Evolutionary conservation across 2,113 vertebrate species (phyloP).

Genomic region (Panthera leo): DNA sequence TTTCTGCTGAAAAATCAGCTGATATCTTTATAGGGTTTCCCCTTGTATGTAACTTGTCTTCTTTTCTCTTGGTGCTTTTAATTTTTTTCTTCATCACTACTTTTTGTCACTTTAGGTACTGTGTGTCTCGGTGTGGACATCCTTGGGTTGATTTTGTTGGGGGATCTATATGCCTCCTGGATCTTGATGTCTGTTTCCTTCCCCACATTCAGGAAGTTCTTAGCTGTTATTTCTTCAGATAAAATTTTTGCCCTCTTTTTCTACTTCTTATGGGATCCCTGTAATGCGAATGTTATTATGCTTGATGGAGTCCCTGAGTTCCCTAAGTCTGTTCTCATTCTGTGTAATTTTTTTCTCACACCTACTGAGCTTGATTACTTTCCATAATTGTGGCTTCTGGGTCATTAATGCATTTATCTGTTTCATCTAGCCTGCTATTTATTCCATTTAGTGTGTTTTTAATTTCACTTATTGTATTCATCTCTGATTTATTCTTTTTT

Average conservation of each 20-base stretch:
- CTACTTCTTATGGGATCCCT: neutral
- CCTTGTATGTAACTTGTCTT: neutral
- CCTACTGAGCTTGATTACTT: neutral
- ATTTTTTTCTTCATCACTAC: neutral
- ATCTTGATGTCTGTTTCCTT: neutral
- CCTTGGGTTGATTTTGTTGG: neutral
- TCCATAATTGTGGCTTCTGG: neutral
- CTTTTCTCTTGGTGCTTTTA: neutral
- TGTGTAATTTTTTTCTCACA: neutral
- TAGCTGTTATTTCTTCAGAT: neutral
- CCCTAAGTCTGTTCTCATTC: neutral
- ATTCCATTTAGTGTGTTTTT: neutral
- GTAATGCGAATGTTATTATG: neutral
- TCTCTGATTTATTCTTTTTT: neutral
- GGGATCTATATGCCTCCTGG: neutral
- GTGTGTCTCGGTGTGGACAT: neutral
- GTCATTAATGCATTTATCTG: neutral
- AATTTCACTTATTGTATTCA: neutral
- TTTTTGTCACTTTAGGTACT: neutral
- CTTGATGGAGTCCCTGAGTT: neutral
- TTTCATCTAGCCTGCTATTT: neutral
- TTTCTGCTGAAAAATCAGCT: neutral
- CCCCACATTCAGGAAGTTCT: neutral
- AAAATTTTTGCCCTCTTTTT: neutral
- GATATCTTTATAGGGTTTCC: neutral